Evolutionary conservation across 1,140 invertebrate species (phyloP), one percentile per base, ranked within the genome.

Genomic region (Megathymus violae): DNA sequence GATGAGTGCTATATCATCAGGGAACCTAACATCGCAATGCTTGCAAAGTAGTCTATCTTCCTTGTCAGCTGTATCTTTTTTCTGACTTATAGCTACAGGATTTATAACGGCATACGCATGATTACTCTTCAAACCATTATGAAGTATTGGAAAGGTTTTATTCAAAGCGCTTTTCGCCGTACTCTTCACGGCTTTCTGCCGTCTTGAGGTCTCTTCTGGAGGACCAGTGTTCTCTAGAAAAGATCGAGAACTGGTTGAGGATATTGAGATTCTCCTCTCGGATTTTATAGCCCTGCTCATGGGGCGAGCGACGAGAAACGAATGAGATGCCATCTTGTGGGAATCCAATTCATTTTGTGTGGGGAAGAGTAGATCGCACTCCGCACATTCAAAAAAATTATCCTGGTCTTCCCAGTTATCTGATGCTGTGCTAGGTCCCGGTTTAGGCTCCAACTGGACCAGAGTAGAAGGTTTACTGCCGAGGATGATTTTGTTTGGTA

Each of bases 291-390:
- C 4, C n/a, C 19, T 46, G 44, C n/a, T 46, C 4, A 19, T 4
- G 4, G 43, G 43, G n/a, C 44, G 51, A 4, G 74, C 72, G 3
- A 85, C 69, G 1, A 87, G 44, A 16, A 79, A 77, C 0, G 85
- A 84, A 60, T 85, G 85, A 0, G 56, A 62, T 0, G 41, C 9
- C 68, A 79, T 79, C 11, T 76, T 80, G 14, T 88, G 85, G 0
- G 70, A 64, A 16, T 82, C 71, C 3, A 84, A 62, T 0, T 73
- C 71, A 7, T 82, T 81, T 4, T 69, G 51, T 0, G 79, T 84
- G 0, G 82, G 66, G 47, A 88, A 85, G 6, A 85, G 40, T 0
- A 64, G 77, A 11, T 69, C n/a, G 36, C 85, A 85, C 3, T 67
- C 40, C 0, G 66, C 15, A 27, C 85, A 88, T 36, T 67, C 81